These are phyloP conservation scores for Samia ricini DNA, from an alignment of 1,140 invertebrate species.

Conservation along the genomic window DNA sequence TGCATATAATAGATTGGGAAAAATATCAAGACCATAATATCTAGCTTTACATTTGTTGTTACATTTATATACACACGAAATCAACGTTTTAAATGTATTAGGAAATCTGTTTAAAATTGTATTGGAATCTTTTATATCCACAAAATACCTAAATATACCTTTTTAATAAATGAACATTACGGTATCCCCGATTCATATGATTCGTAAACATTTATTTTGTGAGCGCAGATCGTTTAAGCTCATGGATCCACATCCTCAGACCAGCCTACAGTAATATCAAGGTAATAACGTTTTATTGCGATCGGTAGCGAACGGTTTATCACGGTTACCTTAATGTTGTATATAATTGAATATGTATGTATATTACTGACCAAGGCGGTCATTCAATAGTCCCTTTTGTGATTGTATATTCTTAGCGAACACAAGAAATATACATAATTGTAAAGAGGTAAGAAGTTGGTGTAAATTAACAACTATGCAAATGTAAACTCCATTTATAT, in stretches of 20 bases:
- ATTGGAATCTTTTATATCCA: no score
- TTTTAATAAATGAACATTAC: not conserved
- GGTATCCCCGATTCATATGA: not conserved
- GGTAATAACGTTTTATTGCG: slow-evolving; percentile 11
- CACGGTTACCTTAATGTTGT: not conserved
- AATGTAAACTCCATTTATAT: no score
- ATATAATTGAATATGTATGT: not conserved
- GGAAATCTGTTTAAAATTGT: no score
- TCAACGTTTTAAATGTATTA: no score
- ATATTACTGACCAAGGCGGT: not conserved
- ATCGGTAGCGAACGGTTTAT: not conserved
- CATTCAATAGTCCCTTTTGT: not conserved
- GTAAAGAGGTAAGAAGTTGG: not conserved
- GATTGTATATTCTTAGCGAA: not conserved
- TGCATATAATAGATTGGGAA: no score
- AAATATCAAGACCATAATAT: no score
- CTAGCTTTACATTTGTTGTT: no score
- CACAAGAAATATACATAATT: not conserved
- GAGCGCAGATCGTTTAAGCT: slow-evolving; percentile 1
- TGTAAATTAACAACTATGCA: not conserved
- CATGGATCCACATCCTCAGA: not conserved
- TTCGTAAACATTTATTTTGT: not conserved
- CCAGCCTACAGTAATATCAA: slow-evolving; percentile 1
- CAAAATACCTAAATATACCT: no score
- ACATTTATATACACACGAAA: no score